Conservation (phyloP, 2,888 invertebrate species). For the Alcis repandata region DNA sequence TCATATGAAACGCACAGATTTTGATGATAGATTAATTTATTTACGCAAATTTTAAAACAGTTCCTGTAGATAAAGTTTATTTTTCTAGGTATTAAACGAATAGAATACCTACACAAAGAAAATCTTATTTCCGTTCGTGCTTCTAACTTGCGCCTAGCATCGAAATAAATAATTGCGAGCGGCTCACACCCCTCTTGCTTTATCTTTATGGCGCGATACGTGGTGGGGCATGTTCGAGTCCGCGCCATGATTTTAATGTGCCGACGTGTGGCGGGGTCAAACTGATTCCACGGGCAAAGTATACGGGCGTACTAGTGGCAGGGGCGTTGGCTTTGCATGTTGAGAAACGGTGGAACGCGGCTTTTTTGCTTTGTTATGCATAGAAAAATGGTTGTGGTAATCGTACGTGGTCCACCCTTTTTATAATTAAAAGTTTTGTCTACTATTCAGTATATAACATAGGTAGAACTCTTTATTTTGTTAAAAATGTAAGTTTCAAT, state of each 20-base stretch:
- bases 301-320: too few species aligned
- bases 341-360: slow-evolving; percentile 30
- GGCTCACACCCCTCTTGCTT: slow-evolving; percentile 54
- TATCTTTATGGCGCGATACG: slow-evolving; percentile 57
- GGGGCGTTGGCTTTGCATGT: slow-evolving; percentile 18
- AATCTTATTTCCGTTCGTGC: slow-evolving; percentile 27
- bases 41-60: too few species aligned
- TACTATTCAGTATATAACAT: too few species aligned
- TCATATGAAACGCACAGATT: too few species aligned
- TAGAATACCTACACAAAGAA: background rate
- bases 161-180: slow-evolving; percentile 59
- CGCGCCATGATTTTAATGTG: slow-evolving; percentile 43
- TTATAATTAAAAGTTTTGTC: too few species aligned
- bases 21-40: too few species aligned
- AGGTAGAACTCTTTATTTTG: too few species aligned
- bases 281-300: slow-evolving; percentile 20
- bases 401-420: too few species aligned
- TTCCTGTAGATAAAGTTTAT: background rate
- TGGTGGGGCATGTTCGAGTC: slow-evolving; percentile 38
- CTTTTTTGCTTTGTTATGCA: background rate
- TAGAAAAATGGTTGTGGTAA: too few species aligned
- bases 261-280: slow-evolving; percentile 32
- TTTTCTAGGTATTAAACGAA: background rate
- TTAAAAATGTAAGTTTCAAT: too few species aligned
- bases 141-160: slow-evolving; percentile 26